Evolutionary conservation across 2,888 invertebrate species (phyloP).

Genomic region (Sesia bembeciformis): DNA sequence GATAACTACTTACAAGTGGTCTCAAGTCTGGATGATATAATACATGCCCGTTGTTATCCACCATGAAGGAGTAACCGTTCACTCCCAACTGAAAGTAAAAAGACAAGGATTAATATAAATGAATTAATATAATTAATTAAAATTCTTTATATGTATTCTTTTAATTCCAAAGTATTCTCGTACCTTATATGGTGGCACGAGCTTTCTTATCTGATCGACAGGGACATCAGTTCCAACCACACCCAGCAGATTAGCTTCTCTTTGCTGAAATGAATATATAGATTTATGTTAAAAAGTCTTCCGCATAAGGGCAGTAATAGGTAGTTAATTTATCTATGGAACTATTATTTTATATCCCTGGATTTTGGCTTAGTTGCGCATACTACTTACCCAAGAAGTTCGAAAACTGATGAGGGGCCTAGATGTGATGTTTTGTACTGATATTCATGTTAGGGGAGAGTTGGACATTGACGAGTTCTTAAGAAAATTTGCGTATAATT

Average conservation of each 20-base stretch:
- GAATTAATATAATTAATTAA: neutral
- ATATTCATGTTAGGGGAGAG: no score
- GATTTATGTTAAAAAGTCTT: neutral
- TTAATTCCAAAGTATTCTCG: neutral
- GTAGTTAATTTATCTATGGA: no score
- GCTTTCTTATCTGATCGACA: conserved; percentile 94
- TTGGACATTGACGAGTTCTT: no score
- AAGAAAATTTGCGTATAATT: no score
- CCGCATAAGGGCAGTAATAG: no score
- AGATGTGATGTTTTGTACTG: no score
- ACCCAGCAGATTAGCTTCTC: conserved; percentile 93
- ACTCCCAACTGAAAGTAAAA: conserved; percentile 85
- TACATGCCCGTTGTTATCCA: conserved; percentile 97
- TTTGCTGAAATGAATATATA: conserved; percentile 71
- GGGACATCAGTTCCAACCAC: conserved; percentile 98
- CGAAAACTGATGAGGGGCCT: no score
- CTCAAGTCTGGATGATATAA: conserved; percentile 96
- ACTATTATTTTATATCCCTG: no score
- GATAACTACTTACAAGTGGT: conserved; percentile 80
- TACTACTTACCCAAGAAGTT: no score
- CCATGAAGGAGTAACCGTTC: conserved; percentile 96
- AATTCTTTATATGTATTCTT: neutral
- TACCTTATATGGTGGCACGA: conserved; percentile 95
- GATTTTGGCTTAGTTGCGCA: no score
- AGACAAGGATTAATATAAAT: neutral